Evolutionary conservation across 2,888 invertebrate genomes (phyloP).

Genomic region (Neelides folsomi): DNA sequence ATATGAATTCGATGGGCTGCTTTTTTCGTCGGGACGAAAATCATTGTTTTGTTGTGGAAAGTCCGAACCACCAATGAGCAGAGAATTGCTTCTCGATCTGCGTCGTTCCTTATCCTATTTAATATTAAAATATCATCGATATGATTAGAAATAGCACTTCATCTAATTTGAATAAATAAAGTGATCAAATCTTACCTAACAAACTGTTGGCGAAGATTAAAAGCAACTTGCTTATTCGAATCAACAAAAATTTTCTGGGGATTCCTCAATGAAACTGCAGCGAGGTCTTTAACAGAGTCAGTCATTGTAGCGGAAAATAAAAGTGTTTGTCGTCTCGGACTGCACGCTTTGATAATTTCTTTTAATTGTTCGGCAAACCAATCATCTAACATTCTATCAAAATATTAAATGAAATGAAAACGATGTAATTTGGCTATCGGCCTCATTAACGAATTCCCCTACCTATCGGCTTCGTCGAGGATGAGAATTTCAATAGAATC

Average conservation of each 20-base stretch:
- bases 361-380: constrained; percentile 99
- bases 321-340: constrained; percentile 84
- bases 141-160: background rate
- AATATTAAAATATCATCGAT: constrained; percentile 1
- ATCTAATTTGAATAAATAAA: background rate
- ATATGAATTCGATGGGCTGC: constrained; percentile 90
- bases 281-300: constrained; percentile 89
- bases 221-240: constrained; percentile 88
- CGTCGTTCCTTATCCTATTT: constrained; percentile 68
- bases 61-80: constrained; percentile 71
- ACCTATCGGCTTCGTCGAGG: constrained; percentile 62
- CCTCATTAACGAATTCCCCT: constrained; percentile 7
- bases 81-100: constrained; percentile 79
- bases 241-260: constrained; percentile 93
- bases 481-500: constrained; percentile 79
- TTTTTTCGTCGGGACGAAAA: constrained; percentile 93
- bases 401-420: background rate
- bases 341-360: constrained; percentile 86
- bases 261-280: constrained; percentile 77
- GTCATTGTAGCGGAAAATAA: constrained; percentile 99
- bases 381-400: constrained; percentile 77
- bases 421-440: background rate
- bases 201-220: constrained; percentile 91
- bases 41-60: constrained; percentile 78
- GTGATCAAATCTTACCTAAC: constrained; percentile 46